phyloP scores from a whole-genome alignment of 1,140 invertebrate genomes.

The Eupeodes corollae region DNA sequence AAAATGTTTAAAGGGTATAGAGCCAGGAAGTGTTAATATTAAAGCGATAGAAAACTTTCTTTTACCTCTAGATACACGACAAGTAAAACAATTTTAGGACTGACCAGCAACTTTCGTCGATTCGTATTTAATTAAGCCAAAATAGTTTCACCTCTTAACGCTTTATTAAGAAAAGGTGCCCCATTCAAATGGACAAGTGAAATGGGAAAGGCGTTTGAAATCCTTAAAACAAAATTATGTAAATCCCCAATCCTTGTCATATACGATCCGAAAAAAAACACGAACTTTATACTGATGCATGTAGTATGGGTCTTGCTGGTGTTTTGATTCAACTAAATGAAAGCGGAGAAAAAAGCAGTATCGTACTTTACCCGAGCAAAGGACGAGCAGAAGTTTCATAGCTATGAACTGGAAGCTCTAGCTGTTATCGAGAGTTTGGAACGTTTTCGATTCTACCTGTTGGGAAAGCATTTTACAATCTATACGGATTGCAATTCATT shows the following conservation, averaged over 20 bases:
- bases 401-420: neutral
- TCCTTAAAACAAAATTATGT: too few relatives aligned
- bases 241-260: too few relatives aligned
- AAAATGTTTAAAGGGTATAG: too few relatives aligned
- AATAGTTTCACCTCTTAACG: constrained; percentile 17
- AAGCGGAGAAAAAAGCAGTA: neutral
- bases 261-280: neutral
- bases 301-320: neutral
- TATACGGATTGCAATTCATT: constrained; percentile 4
- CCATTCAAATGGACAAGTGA: neutral
- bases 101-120: constrained; percentile 29
- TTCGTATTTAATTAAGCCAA: constrained; percentile 23
- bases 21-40: constrained; percentile 23
- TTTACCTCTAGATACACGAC: constrained; percentile 17
- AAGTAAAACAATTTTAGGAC: constrained; percentile 24
- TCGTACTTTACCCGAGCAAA: constrained; percentile 6
- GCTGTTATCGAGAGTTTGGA: constrained; percentile 3
- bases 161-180: constrained; percentile 15
- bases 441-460: neutral
- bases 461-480: constrained; percentile 2
- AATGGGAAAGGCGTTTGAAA: neutral
- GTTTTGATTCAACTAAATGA: neutral
- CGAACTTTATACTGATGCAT: constrained; percentile 4
- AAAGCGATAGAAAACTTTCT: constrained; percentile 23
- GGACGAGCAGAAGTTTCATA: constrained; percentile 11